Evolutionary conservation across 2,797 vertebrate genomes (phyloP).

Genomic region (Labeo calbasu): DNA sequence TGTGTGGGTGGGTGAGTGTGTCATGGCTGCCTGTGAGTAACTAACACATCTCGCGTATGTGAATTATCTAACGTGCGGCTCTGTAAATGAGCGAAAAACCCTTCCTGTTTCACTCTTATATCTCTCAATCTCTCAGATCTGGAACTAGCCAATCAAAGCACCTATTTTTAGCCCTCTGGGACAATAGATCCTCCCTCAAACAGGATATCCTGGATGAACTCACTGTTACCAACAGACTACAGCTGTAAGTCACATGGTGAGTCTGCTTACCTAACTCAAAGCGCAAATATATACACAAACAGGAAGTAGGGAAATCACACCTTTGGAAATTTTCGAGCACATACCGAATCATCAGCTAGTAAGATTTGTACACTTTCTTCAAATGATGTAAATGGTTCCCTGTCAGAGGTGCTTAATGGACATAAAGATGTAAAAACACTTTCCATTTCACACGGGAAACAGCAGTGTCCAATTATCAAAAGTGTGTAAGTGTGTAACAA

Average conservation of each 20-base stretch:
- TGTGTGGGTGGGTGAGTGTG: constrained; percentile 25
- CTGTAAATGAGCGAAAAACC: constrained; percentile 66
- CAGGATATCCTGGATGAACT: constrained; percentile 82
- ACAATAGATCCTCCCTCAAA: constrained; percentile 74
- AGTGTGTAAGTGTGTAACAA: constrained; percentile 10
- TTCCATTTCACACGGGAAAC: not conserved
- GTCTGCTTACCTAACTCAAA: constrained; percentile 44
- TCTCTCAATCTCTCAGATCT: constrained; percentile 53
- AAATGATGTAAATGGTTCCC: not conserved
- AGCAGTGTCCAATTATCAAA: constrained; percentile 30
- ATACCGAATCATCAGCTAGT: not conserved
- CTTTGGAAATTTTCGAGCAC: constrained; percentile 8
- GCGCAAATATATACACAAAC: constrained; percentile 52
- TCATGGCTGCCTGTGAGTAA: constrained; percentile 35
- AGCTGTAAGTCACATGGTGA: constrained; percentile 50
- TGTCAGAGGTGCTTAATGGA: not conserved
- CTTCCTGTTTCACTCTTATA: constrained; percentile 69
- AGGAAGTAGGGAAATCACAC: constrained; percentile 53
- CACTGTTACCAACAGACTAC: constrained; percentile 72
- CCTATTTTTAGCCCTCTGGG: constrained; percentile 68
- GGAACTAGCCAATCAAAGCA: constrained; percentile 71
- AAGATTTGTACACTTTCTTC: not conserved
- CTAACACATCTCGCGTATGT: constrained; percentile 48
- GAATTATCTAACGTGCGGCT: constrained; percentile 56
- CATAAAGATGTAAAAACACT: not conserved